Evolutionary conservation across 2,113 vertebrate genomes (phyloP), one percentile per base, ranked within the genome.

Genomic region (Tringa solitaria): DNA sequence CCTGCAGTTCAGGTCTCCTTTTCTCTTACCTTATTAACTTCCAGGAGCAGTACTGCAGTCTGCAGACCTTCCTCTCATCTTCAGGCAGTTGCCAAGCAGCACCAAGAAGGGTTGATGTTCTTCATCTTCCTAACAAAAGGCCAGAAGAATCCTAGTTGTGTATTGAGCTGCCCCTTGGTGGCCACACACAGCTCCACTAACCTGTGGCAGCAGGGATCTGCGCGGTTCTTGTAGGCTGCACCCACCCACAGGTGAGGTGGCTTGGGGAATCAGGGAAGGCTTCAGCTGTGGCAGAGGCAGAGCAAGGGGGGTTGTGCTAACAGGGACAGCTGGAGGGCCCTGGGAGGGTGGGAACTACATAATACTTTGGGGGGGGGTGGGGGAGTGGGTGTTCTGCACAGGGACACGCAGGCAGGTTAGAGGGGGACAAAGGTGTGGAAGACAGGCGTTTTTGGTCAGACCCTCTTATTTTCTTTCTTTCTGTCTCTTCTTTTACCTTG

Each of bases 301-400:
- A 57, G 16, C 7, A n/a, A 50, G 4, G n/a, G 5, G 3, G 8
- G 2, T 24, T 28, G 19, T 69, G 30, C 50, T 51, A 56, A 2
- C 1, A 4, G 41, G 24, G 5, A 12, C 43, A 41, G 22, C 32
- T 79, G 90, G 56, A 57, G 35, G 41, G 15, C 16, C 22, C 8
- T 53, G 57, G 23, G 39, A 24, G 30, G 61, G 37, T 37, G 14
- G 45, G 74, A 85, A 24, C 20, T 8, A 37, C 17, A 6, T 11
- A 4, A 70, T 11, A 7, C 14, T 28, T 77, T 77, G 7, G 4
- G 28, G 28, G 6, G 1, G 0, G 0, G 2, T 20, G 22, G n/a
- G 30, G 33, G 18, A 81, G 39, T 28, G 41, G 24, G 10, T 63
- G 10, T 30, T 16, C 20, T 15, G 39, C 12, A 20, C 11, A 48